These are phyloP conservation scores for Orthosia incerta DNA, from an alignment of 2,888 invertebrate species.

Conservation along the genomic window DNA sequence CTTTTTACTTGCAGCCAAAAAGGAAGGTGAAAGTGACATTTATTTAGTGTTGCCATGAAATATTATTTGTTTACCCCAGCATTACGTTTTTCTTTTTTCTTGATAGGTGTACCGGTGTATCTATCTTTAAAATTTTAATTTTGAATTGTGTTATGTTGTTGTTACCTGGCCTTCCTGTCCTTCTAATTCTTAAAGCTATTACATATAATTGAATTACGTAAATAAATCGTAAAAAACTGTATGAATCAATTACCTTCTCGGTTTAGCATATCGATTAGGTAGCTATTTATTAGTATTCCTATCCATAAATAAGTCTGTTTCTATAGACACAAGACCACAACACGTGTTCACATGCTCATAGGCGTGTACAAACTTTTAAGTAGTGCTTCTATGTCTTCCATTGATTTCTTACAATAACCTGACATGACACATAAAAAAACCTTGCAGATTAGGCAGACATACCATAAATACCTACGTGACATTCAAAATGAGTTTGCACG, in stretches of 20 bases:
- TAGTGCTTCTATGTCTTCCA: slow-evolving; percentile 33
- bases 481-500: slow-evolving; percentile 27
- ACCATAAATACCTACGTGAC: slow-evolving; percentile 30
- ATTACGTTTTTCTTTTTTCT: too few relatives aligned
- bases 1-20: background rate
- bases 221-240: background rate
- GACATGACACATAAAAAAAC: slow-evolving; percentile 9
- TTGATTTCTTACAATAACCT: background rate
- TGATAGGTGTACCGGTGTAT: too few relatives aligned
- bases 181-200: background rate
- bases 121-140: background rate
- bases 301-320: slow-evolving; percentile 5
- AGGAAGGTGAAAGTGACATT: slow-evolving; percentile 5
- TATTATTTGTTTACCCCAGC: background rate
- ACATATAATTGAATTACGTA: background rate
- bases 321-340: slow-evolving; percentile 5
- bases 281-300: background rate
- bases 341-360: slow-evolving; percentile 17
- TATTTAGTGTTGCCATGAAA: slow-evolving; percentile 28
- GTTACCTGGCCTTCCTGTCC: background rate
- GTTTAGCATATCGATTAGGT: slow-evolving; percentile 4
- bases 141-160: background rate
- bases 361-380: slow-evolving; percentile 33
- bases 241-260: background rate
- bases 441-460: slow-evolving; percentile 12